Evolutionary conservation across 2,113 vertebrate species (phyloP).

Genomic region (Nibea albiflora): DNA sequence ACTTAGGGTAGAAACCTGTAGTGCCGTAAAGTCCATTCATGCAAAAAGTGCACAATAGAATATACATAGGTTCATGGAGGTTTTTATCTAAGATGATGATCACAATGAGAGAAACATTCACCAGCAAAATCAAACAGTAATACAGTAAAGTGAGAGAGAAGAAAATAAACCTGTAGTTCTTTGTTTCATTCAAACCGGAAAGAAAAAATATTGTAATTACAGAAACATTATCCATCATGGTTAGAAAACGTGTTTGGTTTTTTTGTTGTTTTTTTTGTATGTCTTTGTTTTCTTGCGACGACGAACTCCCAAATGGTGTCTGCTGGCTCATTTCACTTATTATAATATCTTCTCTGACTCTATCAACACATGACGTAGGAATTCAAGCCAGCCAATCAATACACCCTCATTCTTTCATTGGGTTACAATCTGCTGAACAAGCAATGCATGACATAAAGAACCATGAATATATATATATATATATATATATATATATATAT

Average conservation of each 20-base stretch:
- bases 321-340: not conserved
- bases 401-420: no score
- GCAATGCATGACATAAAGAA: not conserved
- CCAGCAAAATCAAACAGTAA: conserved; percentile 38
- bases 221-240: conserved; percentile 37
- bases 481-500: no score
- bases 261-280: no score
- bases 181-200: conserved; percentile 44
- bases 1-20: conserved; percentile 61
- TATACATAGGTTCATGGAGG: conserved; percentile 71
- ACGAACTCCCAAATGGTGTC: not conserved
- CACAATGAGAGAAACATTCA: conserved; percentile 45
- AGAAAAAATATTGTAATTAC: conserved; percentile 27
- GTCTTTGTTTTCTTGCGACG: not conserved
- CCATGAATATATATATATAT: no score
- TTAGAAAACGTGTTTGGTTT: not conserved
- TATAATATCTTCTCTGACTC: not conserved
- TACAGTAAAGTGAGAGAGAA: conserved; percentile 48
- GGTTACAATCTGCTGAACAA: not conserved
- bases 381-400: conserved; percentile 10
- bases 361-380: not conserved
- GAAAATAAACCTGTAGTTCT: not conserved
- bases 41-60: conserved; percentile 58
- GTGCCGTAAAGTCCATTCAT: conserved; percentile 63
- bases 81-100: conserved; percentile 52